Base-by-base conservation (phyloP, 2,797 vertebrate species). In the Typhlichthys subterraneus region DNA sequence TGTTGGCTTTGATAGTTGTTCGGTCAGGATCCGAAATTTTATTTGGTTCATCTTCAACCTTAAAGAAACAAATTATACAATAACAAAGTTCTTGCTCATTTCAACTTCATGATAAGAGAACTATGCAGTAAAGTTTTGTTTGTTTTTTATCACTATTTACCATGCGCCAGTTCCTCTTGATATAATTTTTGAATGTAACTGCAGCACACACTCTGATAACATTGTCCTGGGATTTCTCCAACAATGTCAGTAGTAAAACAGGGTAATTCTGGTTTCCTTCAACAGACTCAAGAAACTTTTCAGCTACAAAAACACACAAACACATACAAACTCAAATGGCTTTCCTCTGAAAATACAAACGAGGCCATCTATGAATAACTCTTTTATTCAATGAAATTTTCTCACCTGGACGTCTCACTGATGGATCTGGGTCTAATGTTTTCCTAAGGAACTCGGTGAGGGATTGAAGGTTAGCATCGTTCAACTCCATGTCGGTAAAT, bases 141-240 rank as follows among this genome's bases (percentile, higher is more conserved):
- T 7, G 19, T 56, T 42, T 5, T 45, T 19, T 1, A 42, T 9
- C 14, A 38, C 53, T 45, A 97, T 97, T 91, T 90, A 99, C 98
- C 86, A 98, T 92, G 85, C 97, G 95, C 98, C 98, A 99, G 87
- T 99, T 99, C 87, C 98, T 96, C 89, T 99, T 99, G 80, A 99
- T 98, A 76, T 98, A 99, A 78, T 99, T 99, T 88, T 99, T 99
- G 87, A 99, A 99, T 0, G 97, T 99, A 62, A 99, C 97, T 52
- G 97, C 97, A 19, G 97, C 93, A 85, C 98, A 99, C 45, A 99
- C 97, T 68, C 98, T 94, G 69, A 99, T 98, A 69, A 99, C 97
- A 17, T 92, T 96, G 77, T 99, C 96, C 77, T 98, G 97, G 19
- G 97, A 97, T 75, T 98, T 98, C 83, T 99, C 97, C 80, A 99